Base-by-base conservation (phyloP, 2,888 invertebrate species). In the Monopis laevigella region DNA sequence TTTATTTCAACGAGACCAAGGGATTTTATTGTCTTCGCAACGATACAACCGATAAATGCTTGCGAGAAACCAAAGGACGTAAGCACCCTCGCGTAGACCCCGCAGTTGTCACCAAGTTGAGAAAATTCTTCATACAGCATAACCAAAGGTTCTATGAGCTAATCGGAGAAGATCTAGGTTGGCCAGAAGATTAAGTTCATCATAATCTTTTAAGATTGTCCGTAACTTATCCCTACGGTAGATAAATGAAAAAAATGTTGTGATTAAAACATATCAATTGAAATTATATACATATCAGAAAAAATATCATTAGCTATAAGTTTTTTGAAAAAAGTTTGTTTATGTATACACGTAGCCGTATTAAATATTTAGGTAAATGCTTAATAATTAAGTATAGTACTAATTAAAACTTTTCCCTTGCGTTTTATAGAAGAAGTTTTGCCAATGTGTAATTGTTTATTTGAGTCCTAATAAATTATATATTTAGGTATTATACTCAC, bases 1-100 rank as follows among this genome's bases (percentile, higher is more conserved):
- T 98, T 72, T 96, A 96, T 77, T 98, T 95, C 81, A 98, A 99
- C 78, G 90, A 91, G 73, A 96, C 95, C 11, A 96, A 97, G 71
- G 96, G 98, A 45, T 96, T 99, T 80, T 98, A 92, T 74, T 98
- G 98, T 67, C 81, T 93, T 59, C 82, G 93, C 58, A 88, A 93
- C 72, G 90, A 93, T 68, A 89, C 89, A 49, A 87, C 90, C 52
- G 86, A 93, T 84, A 85, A 93, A 73, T 88, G 97, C 85, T 77
- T 97, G 75, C 64, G 88, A 63, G 85, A 92, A 77, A 86, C 96
- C 69, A 89, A 92, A 59, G 89, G 92, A 42, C 83, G 91, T 27
- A 86, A 87, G 66, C 94, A 96, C 74, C 93, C 96, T 4, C 82
- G 89, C 26, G 92, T 96, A 10, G 89, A 91, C 66, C 89, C 90